phyloP scores from a whole-genome alignment of 2,888 invertebrate species.

The Nephrocerus scutellatus region DNA sequence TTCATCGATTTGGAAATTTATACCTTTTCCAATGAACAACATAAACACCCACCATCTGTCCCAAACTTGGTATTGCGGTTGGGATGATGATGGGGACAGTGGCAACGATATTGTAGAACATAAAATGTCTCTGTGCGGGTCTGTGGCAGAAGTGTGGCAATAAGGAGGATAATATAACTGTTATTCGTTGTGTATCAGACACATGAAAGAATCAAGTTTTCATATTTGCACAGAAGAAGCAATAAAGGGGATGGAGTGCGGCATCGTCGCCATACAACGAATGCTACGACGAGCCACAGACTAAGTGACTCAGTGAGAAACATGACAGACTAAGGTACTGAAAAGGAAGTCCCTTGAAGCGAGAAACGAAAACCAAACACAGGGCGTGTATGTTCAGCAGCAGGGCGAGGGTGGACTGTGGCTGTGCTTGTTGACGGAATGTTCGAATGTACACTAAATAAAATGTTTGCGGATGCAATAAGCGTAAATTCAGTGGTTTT shows the following conservation, averaged over 20 bases:
- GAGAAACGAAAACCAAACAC: constrained; percentile 5
- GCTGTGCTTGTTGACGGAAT: constrained; percentile 34
- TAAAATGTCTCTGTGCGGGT: constrained; percentile 22
- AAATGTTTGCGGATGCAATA: constrained; percentile 43
- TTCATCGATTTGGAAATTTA: constrained; percentile 40
- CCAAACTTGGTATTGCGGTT: constrained; percentile 1
- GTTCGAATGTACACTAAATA: too few relatives aligned
- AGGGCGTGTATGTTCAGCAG: background rate
- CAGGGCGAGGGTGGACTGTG: constrained; percentile 10
- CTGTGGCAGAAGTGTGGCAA: constrained; percentile 40
- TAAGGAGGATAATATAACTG: constrained; percentile 45
- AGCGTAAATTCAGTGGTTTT: constrained; percentile 45
- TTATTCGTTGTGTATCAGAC: constrained; percentile 27
- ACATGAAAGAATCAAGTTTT: constrained; percentile 35
- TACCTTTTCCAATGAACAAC: constrained; percentile 37
- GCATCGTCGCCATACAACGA: too few relatives aligned
- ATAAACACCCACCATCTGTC: constrained; percentile 22
- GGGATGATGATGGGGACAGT: constrained; percentile 1
- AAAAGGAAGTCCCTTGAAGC: background rate
- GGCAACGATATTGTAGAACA: too few relatives aligned
- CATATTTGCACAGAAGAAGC: too few relatives aligned
- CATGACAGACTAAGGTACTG: constrained; percentile 13
- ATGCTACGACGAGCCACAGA: constrained; percentile 12
- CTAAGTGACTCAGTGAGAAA: constrained; percentile 10
- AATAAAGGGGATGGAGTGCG: too few relatives aligned